A percentile compares a stretch with the other conserved stretches of the same genome.
phyloP scores from a whole-genome alignment of 64 coral and sea anemone genomes.

The Pocillopora verrucosa region DNA sequence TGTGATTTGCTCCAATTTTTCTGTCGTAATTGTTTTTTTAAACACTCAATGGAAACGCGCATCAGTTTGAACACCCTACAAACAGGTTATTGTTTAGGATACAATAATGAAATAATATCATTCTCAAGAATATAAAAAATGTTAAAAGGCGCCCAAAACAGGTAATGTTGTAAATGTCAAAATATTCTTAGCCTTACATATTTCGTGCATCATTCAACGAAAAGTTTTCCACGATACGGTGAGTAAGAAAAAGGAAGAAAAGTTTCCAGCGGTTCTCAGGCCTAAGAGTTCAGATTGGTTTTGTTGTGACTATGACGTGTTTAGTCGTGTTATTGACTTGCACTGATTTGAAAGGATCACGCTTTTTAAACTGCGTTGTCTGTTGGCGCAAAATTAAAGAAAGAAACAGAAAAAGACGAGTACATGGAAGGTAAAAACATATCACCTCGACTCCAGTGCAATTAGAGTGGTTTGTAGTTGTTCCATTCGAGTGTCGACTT shows the following conservation, averaged over 20 bases:
- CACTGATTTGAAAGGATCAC: not conserved
- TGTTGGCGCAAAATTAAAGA: not conserved
- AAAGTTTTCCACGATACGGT: not conserved
- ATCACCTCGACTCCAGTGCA: conserved; percentile 77
- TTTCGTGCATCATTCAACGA: not conserved
- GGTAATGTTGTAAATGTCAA: not conserved
- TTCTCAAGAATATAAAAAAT: not conserved
- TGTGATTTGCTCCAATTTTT: too few relatives aligned
- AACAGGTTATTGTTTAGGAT: too few relatives aligned
- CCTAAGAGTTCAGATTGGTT: not conserved
- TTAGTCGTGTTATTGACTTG: not conserved
- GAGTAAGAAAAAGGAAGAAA: not conserved
- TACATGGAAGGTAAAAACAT: too few relatives aligned
- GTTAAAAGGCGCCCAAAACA: not conserved
- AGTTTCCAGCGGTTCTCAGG: not conserved
- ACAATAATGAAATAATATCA: too few relatives aligned
- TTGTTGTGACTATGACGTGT: conserved; percentile 13
- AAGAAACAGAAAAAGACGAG: too few relatives aligned
- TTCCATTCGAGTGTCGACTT: conserved; percentile 49
- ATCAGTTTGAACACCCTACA: too few relatives aligned
- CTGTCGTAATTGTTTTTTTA: too few relatives aligned
- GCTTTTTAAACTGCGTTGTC: not conserved
- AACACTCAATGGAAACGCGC: too few relatives aligned
- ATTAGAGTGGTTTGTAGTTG: conserved; percentile 67
- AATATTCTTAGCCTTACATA: not conserved